phyloP scores from a whole-genome alignment of 1,140 invertebrate species.

The Brachionus koreanus region DNA sequence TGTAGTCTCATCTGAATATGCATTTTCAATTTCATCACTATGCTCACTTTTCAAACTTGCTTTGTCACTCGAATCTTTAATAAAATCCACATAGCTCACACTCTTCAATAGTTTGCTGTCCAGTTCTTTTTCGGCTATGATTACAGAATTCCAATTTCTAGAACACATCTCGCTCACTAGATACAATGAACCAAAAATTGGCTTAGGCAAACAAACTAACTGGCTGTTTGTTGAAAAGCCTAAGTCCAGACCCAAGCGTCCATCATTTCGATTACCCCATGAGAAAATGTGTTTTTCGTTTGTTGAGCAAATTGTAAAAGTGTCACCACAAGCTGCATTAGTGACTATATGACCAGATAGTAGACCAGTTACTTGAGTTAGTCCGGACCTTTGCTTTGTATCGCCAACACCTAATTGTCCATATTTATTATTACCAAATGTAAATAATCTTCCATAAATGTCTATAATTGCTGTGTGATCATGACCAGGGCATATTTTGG shows the following conservation, averaged over 20 bases:
- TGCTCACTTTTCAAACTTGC: neutral
- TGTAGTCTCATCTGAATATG: neutral
- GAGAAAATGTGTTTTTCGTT: slow-evolving; percentile 56
- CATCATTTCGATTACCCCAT: slow-evolving; percentile 57
- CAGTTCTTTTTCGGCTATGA: slow-evolving; percentile 51
- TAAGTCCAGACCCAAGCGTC: slow-evolving; percentile 51
- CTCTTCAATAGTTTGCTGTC: neutral
- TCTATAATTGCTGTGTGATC: slow-evolving; percentile 65
- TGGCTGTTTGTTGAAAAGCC: slow-evolving; percentile 45
- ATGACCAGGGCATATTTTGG: slow-evolving; percentile 62
- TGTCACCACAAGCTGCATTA: slow-evolving; percentile 64
- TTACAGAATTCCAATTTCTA: slow-evolving; percentile 54
- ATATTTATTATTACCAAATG: slow-evolving; percentile 67
- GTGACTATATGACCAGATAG: slow-evolving; percentile 53
- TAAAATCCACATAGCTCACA: slow-evolving; percentile 4
- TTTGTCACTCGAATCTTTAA: neutral
- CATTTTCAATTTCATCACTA: neutral
- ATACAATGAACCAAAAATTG: slow-evolving; percentile 58
- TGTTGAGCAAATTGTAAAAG: slow-evolving; percentile 67
- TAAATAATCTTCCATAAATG: slow-evolving; percentile 64
- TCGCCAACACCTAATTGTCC: slow-evolving; percentile 65
- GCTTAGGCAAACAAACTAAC: slow-evolving; percentile 49
- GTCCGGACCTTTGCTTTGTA: slow-evolving; percentile 57
- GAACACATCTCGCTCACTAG: slow-evolving; percentile 51
- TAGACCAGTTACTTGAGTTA: slow-evolving; percentile 62